Conservation (phyloP, 2,888 invertebrate genomes). For the Priocnemis perturbator region DNA sequence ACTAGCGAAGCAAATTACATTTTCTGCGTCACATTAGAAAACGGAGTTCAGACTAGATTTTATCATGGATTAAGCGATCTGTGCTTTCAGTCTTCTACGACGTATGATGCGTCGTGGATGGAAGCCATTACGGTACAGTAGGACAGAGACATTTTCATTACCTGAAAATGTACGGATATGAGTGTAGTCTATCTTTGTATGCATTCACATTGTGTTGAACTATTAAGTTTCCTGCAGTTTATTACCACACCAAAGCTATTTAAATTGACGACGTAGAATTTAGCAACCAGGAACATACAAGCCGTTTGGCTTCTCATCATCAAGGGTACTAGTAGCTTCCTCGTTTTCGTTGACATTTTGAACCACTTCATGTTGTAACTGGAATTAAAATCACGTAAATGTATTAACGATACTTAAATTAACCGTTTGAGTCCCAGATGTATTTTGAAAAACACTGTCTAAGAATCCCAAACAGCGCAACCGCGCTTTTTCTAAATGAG, state of each 20-base stretch:
- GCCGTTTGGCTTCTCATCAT: constrained; percentile 1
- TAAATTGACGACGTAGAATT: not conserved
- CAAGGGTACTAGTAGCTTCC: not conserved
- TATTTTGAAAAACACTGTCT: too few relatives aligned
- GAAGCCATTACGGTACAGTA: not conserved
- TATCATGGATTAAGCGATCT: too few relatives aligned
- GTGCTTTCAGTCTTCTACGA: not conserved
- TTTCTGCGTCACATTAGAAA: too few relatives aligned
- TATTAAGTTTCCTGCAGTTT: too few relatives aligned
- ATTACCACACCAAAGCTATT: not conserved
- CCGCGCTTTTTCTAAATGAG: too few relatives aligned
- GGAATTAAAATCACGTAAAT: not conserved
- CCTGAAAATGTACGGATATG: too few relatives aligned
- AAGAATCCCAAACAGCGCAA: too few relatives aligned
- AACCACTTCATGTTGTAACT: not conserved
- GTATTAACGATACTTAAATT: not conserved
- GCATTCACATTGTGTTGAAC: too few relatives aligned
- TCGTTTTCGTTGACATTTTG: not conserved
- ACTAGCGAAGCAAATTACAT: too few relatives aligned
- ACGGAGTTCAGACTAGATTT: too few relatives aligned
- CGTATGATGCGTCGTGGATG: not conserved
- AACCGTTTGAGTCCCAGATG: not conserved
- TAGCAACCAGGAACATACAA: not conserved
- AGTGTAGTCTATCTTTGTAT: too few relatives aligned
- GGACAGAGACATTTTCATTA: not conserved